Percentiles rank a stretch among this genome's conserved stretches.
Evolutionary conservation across 1,140 invertebrate genomes (phyloP).

Genomic region (Luehdorfia chinensis): DNA sequence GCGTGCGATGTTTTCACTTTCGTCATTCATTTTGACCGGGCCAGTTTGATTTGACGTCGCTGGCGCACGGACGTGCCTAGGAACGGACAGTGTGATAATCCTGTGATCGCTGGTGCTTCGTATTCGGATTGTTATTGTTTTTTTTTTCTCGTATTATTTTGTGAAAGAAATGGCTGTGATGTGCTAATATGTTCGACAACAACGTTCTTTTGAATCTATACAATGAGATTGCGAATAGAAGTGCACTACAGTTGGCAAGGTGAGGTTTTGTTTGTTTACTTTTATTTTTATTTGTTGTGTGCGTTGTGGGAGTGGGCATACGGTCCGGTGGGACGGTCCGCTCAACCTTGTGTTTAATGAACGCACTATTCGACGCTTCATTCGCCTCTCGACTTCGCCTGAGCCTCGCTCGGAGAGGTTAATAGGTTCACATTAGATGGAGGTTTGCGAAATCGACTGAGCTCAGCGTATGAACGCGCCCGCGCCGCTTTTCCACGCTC

Average conservation of each 20-base stretch:
- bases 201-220: constrained; percentile 72
- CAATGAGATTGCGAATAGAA: constrained; percentile 75
- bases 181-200: constrained; percentile 75
- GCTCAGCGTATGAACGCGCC: constrained; percentile 53
- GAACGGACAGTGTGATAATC: constrained; percentile 67
- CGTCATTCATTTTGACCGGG: constrained; percentile 75
- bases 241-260: constrained; percentile 74
- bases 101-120: constrained; percentile 69
- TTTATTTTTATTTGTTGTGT: constrained; percentile 48
- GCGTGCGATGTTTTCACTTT: constrained; percentile 77
- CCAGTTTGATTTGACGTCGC: constrained; percentile 74
- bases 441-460: constrained; percentile 69
- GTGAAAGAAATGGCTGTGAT: constrained; percentile 72
- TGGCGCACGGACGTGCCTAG: constrained; percentile 72
- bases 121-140: constrained; percentile 68
- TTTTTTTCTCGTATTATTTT: constrained; percentile 39
- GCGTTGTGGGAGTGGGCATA: constrained; percentile 35
- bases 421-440: constrained; percentile 77
- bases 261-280: constrained; percentile 69
- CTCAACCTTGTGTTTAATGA: constrained; percentile 72
- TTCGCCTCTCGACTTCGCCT: constrained; percentile 72
- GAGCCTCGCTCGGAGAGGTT: constrained; percentile 71
- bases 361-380: constrained; percentile 60
- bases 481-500: constrained; percentile 60
- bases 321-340: constrained; percentile 43